These are phyloP conservation scores for Pseudorhiza aurosa DNA, from an alignment of 30 jellyfish, hydroid and myxozoan genomes.

Conservation along the genomic window DNA sequence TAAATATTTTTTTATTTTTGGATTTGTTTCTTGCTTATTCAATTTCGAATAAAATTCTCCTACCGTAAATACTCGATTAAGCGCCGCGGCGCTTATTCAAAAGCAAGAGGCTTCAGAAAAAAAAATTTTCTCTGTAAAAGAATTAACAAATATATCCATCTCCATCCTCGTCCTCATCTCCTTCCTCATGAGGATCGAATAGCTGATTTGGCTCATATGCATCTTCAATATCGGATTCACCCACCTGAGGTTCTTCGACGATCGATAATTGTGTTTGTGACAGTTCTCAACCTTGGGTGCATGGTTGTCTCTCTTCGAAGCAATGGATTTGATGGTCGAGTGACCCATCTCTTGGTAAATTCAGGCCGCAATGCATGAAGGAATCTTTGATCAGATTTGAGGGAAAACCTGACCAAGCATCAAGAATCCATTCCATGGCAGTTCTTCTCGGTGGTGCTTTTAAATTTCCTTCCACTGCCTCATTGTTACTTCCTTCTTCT, in stretches of 20 bases:
- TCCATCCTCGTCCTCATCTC: too few species aligned
- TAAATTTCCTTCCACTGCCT: conserved; percentile 32
- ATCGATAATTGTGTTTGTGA: background rate
- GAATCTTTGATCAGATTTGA: background rate
- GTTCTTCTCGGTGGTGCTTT: conserved; percentile 31
- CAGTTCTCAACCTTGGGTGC: conserved; percentile 11
- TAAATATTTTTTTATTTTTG: too few species aligned
- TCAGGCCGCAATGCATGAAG: conserved; percentile 11
- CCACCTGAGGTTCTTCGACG: background rate
- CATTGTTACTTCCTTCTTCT: background rate
- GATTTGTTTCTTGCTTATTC: too few species aligned
- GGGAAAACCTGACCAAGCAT: conserved; percentile 10
- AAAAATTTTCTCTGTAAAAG: too few species aligned
- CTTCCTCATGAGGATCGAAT: too few species aligned
- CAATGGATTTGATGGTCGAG: conserved; percentile 38
- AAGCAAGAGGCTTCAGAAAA: too few species aligned
- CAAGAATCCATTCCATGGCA: conserved; percentile 44
- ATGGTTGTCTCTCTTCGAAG: conserved; percentile 29
- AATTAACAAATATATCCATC: too few species aligned
- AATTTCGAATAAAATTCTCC: too few species aligned
- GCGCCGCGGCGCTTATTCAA: too few species aligned
- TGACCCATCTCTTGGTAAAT: conserved; percentile 26
- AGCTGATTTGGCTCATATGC: too few species aligned
- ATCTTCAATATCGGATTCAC: conserved; percentile 45
- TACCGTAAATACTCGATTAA: too few species aligned